Evolutionary conservation across 2,888 invertebrate genomes (phyloP).

Genomic region (Scaptomyza cyrtandrae): DNA sequence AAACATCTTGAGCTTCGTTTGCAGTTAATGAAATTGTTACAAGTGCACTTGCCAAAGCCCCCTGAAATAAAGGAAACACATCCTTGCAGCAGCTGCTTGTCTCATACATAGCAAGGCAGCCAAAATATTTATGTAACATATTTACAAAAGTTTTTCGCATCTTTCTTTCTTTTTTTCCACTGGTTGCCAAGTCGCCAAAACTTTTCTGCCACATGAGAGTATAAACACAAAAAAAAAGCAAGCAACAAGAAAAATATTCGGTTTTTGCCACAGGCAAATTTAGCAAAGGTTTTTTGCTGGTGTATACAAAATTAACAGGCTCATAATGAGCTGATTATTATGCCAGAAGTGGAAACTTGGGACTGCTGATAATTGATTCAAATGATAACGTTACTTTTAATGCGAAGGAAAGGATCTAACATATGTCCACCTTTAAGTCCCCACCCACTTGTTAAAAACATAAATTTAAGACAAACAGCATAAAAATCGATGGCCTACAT

Average conservation of each 20-base stretch:
- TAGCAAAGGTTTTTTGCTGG: slow-evolving; percentile 14
- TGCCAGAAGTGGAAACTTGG: slow-evolving; percentile 10
- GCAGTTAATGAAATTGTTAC: slow-evolving; percentile 75
- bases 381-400: background rate
- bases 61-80: slow-evolving; percentile 20
- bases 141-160: slow-evolving; percentile 40
- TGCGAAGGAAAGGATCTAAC: background rate
- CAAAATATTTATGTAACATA: slow-evolving; percentile 44
- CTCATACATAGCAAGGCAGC: slow-evolving; percentile 9
- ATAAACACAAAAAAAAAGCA: background rate
- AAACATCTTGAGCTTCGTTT: slow-evolving; percentile 62
- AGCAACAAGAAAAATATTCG: slow-evolving; percentile 20
- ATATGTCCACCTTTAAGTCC: slow-evolving; percentile 18
- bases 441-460: slow-evolving; percentile 32
- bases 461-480: slow-evolving; percentile 41
- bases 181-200: slow-evolving; percentile 41
- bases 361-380: slow-evolving; percentile 31
- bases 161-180: slow-evolving; percentile 7
- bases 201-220: slow-evolving; percentile 48
- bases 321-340: slow-evolving; percentile 54
- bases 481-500: slow-evolving; percentile 77
- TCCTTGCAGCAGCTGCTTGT: slow-evolving; percentile 11
- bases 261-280: slow-evolving; percentile 25
- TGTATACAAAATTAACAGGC: slow-evolving; percentile 20
- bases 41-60: slow-evolving; percentile 51